These are phyloP conservation scores for Gnathonemus echidnorhynchus DNA, from an alignment of 2,113 vertebrate genomes.

Conservation along the genomic window DNA sequence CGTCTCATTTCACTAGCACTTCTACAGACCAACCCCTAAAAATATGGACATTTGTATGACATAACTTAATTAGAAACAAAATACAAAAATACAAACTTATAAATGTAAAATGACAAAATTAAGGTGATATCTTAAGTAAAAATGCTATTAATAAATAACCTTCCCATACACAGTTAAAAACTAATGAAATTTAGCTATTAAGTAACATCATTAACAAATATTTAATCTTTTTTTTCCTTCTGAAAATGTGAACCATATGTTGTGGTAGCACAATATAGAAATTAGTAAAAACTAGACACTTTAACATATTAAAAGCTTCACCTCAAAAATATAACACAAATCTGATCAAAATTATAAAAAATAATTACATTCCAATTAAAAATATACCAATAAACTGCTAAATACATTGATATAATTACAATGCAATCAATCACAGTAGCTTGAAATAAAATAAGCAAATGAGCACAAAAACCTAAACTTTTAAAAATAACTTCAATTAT, in stretches of 20 bases:
- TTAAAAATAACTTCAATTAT: constrained; percentile 99
- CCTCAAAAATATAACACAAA: constrained; percentile 99
- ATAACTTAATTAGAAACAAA: constrained; percentile 99
- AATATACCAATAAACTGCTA: constrained; percentile 99
- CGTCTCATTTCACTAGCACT: constrained; percentile 98
- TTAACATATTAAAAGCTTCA: constrained; percentile 99
- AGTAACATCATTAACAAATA: constrained; percentile 99
- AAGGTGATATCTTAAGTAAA: constrained; percentile 99
- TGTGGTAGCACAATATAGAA: constrained; percentile 97
- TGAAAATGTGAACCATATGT: constrained; percentile 99
- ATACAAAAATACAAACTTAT: constrained; percentile 99
- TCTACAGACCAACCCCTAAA: constrained; percentile 99
- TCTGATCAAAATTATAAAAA: constrained; percentile 99
- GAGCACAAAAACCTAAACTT: constrained; percentile 98
- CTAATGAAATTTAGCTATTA: constrained; percentile 99
- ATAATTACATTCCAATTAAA: constrained; percentile 99
- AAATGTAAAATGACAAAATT: constrained; percentile 99
- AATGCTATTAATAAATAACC: constrained; percentile 99
- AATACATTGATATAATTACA: constrained; percentile 99
- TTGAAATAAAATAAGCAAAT: constrained; percentile 99
- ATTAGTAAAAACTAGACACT: constrained; percentile 99
- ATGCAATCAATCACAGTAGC: constrained; percentile 99
- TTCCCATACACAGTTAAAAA: constrained; percentile 99
- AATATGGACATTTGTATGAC: constrained; percentile 99
- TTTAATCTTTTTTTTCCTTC: constrained; percentile 97